These are phyloP conservation scores for Ctenoplectra terminalis DNA, from an alignment of 1,140 invertebrate genomes.

Conservation along the genomic window DNA sequence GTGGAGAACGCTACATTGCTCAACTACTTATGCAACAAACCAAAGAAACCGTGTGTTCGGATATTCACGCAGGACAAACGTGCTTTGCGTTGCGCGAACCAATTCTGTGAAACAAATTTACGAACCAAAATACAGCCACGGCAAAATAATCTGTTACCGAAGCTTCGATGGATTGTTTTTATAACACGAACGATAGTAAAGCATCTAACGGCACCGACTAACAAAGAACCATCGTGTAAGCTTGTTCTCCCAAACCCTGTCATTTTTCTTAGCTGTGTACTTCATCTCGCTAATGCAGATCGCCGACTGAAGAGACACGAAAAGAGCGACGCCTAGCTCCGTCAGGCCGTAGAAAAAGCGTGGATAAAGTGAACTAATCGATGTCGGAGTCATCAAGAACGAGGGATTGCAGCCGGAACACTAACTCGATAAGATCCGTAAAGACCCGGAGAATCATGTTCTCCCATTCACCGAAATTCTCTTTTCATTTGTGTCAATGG, in stretches of 20 bases:
- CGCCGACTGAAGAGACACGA: not conserved
- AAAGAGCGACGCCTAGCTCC: not conserved
- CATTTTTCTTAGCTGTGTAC: not conserved
- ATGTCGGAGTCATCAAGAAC: not conserved
- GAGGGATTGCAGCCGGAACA: not conserved
- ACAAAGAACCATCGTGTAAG: no score
- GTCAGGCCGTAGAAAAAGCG: not conserved
- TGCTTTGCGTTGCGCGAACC: not conserved
- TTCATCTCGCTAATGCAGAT: not conserved
- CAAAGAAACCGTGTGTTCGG: not conserved
- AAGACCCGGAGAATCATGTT: not conserved
- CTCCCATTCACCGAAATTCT: not conserved
- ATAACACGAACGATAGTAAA: no score
- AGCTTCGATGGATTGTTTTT: no score
- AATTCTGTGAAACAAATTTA: not conserved
- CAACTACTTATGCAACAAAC: slow-evolving; percentile 1
- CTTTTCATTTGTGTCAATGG: slow-evolving; percentile 29
- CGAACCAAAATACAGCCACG: no score
- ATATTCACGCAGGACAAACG: not conserved
- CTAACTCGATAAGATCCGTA: not conserved
- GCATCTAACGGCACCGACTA: no score
- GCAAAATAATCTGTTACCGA: no score
- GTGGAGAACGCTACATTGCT: not conserved
- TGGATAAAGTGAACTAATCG: slow-evolving; percentile 8
- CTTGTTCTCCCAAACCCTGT: not conserved